Percentiles rank a stretch among this genome's conserved stretches.
These are phyloP conservation scores for Fissipunctia ypsillon DNA, from an alignment of 2,888 invertebrate species.

Conservation along the genomic window DNA sequence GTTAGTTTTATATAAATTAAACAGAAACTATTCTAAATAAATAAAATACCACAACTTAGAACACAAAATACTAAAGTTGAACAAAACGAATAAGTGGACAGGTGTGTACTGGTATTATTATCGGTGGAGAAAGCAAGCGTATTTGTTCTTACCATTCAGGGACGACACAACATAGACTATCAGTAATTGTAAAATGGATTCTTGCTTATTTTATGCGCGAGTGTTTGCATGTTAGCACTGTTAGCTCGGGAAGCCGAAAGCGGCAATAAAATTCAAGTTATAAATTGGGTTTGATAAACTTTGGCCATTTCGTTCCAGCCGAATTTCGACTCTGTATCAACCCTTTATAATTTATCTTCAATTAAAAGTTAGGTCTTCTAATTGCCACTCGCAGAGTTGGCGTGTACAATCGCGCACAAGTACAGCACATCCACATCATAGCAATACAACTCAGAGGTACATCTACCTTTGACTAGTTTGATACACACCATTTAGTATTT, in stretches of 20 bases:
- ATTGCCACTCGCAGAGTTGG: conserved; percentile 52
- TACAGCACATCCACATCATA: conserved; percentile 73
- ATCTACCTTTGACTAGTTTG: conserved; percentile 88
- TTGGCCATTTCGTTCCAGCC: conserved; percentile 61
- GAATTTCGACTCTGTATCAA: conserved; percentile 50
- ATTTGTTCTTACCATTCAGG: conserved; percentile 76
- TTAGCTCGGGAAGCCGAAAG: conserved; percentile 54
- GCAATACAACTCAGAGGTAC: conserved; percentile 79
- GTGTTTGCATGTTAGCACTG: conserved; percentile 51
- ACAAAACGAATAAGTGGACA: conserved; percentile 75
- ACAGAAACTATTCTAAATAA: conserved; percentile 87
- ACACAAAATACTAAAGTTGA: conserved; percentile 78
- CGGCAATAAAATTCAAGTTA: conserved; percentile 53
- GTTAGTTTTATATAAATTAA: conserved; percentile 83
- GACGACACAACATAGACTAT: conserved; percentile 88
- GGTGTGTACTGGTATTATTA: conserved; percentile 78
- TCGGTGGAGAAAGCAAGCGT: conserved; percentile 80
- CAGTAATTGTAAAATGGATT: conserved; percentile 70
- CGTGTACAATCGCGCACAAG: conserved; percentile 73
- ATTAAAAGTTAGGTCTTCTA: conserved; percentile 56
- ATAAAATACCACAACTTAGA: conserved; percentile 78
- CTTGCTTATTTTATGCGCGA: conserved; percentile 69
- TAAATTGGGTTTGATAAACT: conserved; percentile 59
- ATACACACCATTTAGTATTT: conserved; percentile 84
- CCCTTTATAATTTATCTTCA: conserved; percentile 59